Base-by-base conservation (phyloP, 2,797 vertebrate species). In the Chiroxiphia lanceolata region DNA sequence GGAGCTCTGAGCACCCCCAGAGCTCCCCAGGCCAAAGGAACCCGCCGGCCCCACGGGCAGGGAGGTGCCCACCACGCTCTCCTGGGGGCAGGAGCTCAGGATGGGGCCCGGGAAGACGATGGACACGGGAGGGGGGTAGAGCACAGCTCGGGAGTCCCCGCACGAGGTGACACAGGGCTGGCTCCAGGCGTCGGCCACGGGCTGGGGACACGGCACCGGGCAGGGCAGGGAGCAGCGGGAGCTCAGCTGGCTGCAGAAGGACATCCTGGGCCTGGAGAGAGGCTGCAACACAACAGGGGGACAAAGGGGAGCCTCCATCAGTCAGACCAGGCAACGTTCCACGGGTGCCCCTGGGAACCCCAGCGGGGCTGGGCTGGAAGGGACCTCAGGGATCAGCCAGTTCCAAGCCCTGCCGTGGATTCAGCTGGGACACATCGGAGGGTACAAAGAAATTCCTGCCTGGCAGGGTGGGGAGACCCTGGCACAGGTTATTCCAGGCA, bases 51-150 rank as follows among this genome's bases (percentile, higher is more conserved):
- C 77, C 51, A 26, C 3, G 0, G 90, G 90, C 15, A 21, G 0
- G 0, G 87, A 57, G 74, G 2, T 8, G 38, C 93, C 93, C 83
- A 92, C 93, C 0, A 48, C 0, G 77, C 94, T 93, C 44, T 93
- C 91, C 77, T 95, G 89, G 8, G 94, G 91, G 85, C 94, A 95
- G 85, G 94, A 75, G 72, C 94, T 95, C 56, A 91, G 91, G 84
- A 89, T 79, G 71, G 94, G 91, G 9, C 94, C 91, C 1, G 91
- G 94, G 91, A 93, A 95, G 51, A 72, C 77, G 67, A 93, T n/a
- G 84, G 69, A 21, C 67, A 95, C 88, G 0, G 91, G 91, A 0
- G 94, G 91, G 3, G 94, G 84, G 42, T 51, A 64, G 25, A 95
- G 10, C 6, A 91, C 23, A 1, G 84, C 88, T 1, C 76, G 40